These are phyloP conservation scores for Cephalopterus ornatus DNA, from an alignment of 2,113 vertebrate genomes.

Conservation along the genomic window DNA sequence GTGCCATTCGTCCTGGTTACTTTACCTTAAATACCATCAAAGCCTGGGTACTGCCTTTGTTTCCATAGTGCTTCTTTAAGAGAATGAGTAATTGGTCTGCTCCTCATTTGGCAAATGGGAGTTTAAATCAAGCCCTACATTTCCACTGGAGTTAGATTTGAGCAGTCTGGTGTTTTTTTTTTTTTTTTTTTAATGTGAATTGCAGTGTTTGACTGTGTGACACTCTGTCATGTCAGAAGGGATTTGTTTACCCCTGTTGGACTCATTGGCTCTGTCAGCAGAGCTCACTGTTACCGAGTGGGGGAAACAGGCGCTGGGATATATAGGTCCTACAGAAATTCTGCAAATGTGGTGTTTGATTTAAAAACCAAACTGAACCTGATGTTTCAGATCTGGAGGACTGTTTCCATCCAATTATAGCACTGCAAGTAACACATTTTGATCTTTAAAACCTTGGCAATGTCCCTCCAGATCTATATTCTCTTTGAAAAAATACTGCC, in stretches of 20 bases:
- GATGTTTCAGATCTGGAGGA: conserved; percentile 56
- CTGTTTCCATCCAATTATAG: conserved; percentile 52
- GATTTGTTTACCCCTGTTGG: conserved; percentile 2
- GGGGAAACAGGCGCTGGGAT: not conserved
- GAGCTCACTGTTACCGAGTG: not conserved
- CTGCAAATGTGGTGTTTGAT: conserved; percentile 25
- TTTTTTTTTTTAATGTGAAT: not conserved
- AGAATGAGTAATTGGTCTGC: not conserved
- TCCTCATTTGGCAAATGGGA: not conserved
- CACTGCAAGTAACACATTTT: conserved; percentile 37
- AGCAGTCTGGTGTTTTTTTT: not conserved
- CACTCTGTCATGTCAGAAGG: conserved; percentile 11
- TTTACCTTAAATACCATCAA: not conserved
- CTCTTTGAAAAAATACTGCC: conserved; percentile 44
- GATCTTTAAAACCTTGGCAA: conserved; percentile 51
- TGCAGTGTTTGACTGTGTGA: conserved; percentile 8
- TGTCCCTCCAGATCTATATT: conserved; percentile 49
- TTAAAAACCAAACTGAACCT: conserved; percentile 43
- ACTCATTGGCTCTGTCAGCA: conserved; percentile 36
- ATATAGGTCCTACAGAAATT: conserved; percentile 17
- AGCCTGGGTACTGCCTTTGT: not conserved
- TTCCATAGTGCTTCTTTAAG: not conserved
- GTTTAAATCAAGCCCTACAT: not conserved
- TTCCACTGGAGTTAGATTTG: not conserved
- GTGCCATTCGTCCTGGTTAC: rapidly evolving